Evolutionary conservation across 2,888 invertebrate genomes (phyloP).

Genomic region (Drosophila subsilvestris): DNA sequence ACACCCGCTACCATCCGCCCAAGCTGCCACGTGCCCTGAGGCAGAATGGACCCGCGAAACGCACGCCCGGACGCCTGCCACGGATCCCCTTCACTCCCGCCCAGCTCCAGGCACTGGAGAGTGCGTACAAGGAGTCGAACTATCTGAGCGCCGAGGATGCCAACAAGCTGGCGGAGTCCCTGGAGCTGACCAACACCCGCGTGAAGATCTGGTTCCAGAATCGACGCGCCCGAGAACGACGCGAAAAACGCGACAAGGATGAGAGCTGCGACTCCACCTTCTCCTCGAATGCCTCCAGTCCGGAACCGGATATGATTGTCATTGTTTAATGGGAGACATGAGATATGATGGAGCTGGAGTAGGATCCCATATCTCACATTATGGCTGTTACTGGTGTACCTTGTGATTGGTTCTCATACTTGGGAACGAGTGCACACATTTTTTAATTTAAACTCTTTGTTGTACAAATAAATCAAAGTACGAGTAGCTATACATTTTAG

Average conservation of each 20-base stretch:
- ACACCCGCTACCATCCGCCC: conserved; percentile 89
- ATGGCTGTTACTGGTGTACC: conserved; percentile 29
- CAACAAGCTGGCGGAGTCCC: conserved; percentile 85
- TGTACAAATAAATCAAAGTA: background rate
- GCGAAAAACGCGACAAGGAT: conserved; percentile 86
- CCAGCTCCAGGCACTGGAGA: conserved; percentile 88
- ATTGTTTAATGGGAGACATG: conserved; percentile 40
- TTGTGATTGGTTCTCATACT: background rate
- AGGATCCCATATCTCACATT: background rate
- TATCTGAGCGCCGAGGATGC: conserved; percentile 89
- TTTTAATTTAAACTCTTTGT: background rate
- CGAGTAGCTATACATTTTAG: background rate
- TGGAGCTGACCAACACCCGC: conserved; percentile 88
- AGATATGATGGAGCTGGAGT: background rate
- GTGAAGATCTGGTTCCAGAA: conserved; percentile 93
- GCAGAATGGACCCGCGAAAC: conserved; percentile 83
- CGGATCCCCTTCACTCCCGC: conserved; percentile 89
- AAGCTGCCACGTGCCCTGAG: conserved; percentile 86
- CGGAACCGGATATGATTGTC: conserved; percentile 74
- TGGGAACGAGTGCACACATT: background rate
- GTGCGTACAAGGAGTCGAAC: conserved; percentile 87
- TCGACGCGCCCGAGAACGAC: conserved; percentile 89
- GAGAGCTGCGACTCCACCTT: conserved; percentile 82
- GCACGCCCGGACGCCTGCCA: conserved; percentile 87
- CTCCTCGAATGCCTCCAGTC: conserved; percentile 82